Base-by-base conservation (phyloP, 23 tunicate species). In the Halocynthia roretzi region DNA sequence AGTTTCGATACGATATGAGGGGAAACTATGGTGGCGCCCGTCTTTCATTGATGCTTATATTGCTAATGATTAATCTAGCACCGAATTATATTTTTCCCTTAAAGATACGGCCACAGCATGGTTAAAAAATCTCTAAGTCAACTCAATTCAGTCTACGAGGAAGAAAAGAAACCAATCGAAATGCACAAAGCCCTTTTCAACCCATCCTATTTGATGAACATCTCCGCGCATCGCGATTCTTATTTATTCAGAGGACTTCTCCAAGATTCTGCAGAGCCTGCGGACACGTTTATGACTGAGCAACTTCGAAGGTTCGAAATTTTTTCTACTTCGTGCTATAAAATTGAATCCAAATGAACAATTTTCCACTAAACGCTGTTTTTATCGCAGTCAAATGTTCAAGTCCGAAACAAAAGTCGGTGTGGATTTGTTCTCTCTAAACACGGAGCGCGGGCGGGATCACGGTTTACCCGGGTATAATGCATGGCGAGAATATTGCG, bases 401-500 rank as follows among this genome's bases (percentile, higher is more conserved):
- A 80, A 82, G 52, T 82, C 87, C 7, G 64, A 65, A 8, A 80
- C 72, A 19, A 55, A 67, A 31, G 62, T 55, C 7, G 88, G 88
- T 5, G 53, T 70, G 61, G 97, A 91, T 86, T 62, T 91, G 18
- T 62, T 91, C 7, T 83, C 97, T 10, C 85, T 91, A 52, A 91
- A 91, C 77, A 77, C 86, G 31, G 76, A 86, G 56, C 55, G 97
- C 53, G 97, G 97, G 7, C 63, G 97, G 48, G 80, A 64, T 8
- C 92, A 91, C 61, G 97, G 97, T 20, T 68, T 91, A 21, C 81
- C 92, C 50, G 53, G 87, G 5, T 91, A 91, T 67, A 91, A 91
- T 76, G 71, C 82, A 7, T 91, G 65, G 50, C 67, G 97, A 53
- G 70, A 71, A 12, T 86, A 81, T 57, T 91, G 90, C 58, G 97